A percentile compares a stretch with the other conserved stretches of the same genome.
These are phyloP conservation scores for Siniperca obscura DNA, from an alignment of 2,797 vertebrate genomes.

Conservation along the genomic window DNA sequence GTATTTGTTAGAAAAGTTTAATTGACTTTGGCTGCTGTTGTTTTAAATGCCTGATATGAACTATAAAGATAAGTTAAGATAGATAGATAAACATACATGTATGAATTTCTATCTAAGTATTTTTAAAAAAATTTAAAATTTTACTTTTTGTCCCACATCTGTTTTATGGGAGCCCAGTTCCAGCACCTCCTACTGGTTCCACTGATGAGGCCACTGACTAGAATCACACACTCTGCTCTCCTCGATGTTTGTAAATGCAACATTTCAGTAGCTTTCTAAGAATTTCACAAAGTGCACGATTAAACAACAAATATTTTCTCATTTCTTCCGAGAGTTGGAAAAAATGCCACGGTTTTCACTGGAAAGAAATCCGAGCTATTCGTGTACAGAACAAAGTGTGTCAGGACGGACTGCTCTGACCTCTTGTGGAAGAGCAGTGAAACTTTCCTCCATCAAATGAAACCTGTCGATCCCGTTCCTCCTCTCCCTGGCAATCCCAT, in stretches of 20 bases:
- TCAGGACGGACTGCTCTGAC: slow-evolving; percentile 45
- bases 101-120: neutral
- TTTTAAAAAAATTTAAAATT: too few species aligned
- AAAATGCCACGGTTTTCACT: neutral
- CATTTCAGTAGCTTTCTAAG: neutral
- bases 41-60: neutral
- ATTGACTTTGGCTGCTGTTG: neutral
- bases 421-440: slow-evolving; percentile 67
- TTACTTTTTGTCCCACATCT: neutral
- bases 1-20: neutral
- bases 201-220: slow-evolving; percentile 72
- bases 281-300: neutral
- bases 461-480: neutral
- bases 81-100: neutral
- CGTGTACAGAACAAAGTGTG: neutral
- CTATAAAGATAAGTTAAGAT: neutral
- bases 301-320: neutral
- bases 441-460: slow-evolving; percentile 12
- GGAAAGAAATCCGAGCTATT: neutral
- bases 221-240: neutral
- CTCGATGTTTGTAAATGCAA: neutral
- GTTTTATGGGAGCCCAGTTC: slow-evolving; percentile 79
- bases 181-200: slow-evolving; percentile 83
- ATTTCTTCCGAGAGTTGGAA: neutral
- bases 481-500: neutral